Conservation (phyloP, 2,888 invertebrate species). For the Sesia apiformis region DNA sequence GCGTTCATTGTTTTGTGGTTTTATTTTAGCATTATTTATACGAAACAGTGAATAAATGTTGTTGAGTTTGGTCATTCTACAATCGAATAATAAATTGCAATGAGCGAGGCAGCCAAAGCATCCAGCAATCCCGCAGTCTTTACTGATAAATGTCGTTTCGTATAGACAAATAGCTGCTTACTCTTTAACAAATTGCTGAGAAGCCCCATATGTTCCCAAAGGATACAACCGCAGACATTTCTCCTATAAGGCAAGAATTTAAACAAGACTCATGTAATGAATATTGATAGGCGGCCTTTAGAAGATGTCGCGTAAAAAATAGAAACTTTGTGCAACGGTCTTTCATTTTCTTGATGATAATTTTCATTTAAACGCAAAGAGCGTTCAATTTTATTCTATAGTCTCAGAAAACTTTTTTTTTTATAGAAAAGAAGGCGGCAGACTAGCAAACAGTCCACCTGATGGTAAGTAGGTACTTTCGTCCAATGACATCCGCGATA, state of each 20-base stretch:
- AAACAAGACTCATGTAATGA: slow-evolving; percentile 36
- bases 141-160: slow-evolving; percentile 43
- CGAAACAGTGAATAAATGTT: slow-evolving; percentile 16
- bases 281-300: slow-evolving; percentile 36
- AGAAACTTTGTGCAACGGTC: neutral
- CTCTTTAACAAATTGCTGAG: slow-evolving; percentile 43
- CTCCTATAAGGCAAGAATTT: slow-evolving; percentile 35
- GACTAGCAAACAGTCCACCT: too few relatives aligned
- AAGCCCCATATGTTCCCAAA: slow-evolving; percentile 22
- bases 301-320: slow-evolving; percentile 27
- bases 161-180: slow-evolving; percentile 51
- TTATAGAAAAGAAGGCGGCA: too few relatives aligned
- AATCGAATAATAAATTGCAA: slow-evolving; percentile 42
- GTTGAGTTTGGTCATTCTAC: slow-evolving; percentile 16
- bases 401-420: neutral
- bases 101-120: slow-evolving; percentile 19
- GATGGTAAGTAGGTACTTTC: too few relatives aligned
- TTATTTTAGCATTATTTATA: slow-evolving; percentile 15
- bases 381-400: neutral
- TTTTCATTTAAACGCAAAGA: slow-evolving; percentile 4
- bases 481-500: too few relatives aligned
- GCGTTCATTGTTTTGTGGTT: slow-evolving; percentile 8
- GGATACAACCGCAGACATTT: slow-evolving; percentile 26
- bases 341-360: slow-evolving; percentile 8
- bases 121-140: slow-evolving; percentile 21